These are phyloP conservation scores for Temnothorax longispinosus DNA, from an alignment of 1,140 invertebrate species.

Conservation along the genomic window DNA sequence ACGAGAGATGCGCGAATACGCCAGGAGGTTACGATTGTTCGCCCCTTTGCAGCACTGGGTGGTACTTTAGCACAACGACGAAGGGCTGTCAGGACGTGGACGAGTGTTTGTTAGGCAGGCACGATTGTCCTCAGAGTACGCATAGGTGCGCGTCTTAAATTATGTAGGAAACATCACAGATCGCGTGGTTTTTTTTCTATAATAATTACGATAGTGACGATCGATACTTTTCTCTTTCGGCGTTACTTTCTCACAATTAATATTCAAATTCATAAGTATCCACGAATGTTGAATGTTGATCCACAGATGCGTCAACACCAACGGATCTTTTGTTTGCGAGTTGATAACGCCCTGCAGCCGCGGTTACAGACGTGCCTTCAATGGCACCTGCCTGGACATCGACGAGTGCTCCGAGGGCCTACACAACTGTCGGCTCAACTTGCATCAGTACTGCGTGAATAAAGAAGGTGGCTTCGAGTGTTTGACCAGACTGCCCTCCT, in stretches of 20 bases:
- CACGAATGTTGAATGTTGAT: background rate
- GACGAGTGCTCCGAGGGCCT: constrained; percentile 85
- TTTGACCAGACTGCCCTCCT: constrained; percentile 77
- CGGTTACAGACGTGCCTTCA: constrained; percentile 73
- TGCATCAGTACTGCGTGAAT: constrained; percentile 85
- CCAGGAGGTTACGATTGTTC: constrained; percentile 90
- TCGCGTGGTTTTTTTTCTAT: background rate
- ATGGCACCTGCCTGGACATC: constrained; percentile 86
- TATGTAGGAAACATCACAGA: no score
- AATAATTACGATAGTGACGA: background rate
- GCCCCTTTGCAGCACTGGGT: constrained; percentile 86
- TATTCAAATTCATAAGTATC: constrained; percentile 34
- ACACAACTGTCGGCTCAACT: constrained; percentile 78
- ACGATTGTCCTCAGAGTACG: constrained; percentile 76
- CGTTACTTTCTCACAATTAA: background rate
- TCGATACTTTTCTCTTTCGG: background rate
- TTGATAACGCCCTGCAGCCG: constrained; percentile 68
- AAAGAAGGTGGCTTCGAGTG: constrained; percentile 86
- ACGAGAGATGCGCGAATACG: constrained; percentile 91
- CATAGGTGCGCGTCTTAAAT: constrained; percentile 40
- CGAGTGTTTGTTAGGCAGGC: constrained; percentile 89
- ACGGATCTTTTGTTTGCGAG: constrained; percentile 78
- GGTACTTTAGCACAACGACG: constrained; percentile 84
- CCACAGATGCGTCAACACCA: constrained; percentile 76
- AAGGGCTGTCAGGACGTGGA: constrained; percentile 95